Evolutionary conservation across 1,140 invertebrate genomes (phyloP).

Genomic region (Mylabris phalerata): DNA sequence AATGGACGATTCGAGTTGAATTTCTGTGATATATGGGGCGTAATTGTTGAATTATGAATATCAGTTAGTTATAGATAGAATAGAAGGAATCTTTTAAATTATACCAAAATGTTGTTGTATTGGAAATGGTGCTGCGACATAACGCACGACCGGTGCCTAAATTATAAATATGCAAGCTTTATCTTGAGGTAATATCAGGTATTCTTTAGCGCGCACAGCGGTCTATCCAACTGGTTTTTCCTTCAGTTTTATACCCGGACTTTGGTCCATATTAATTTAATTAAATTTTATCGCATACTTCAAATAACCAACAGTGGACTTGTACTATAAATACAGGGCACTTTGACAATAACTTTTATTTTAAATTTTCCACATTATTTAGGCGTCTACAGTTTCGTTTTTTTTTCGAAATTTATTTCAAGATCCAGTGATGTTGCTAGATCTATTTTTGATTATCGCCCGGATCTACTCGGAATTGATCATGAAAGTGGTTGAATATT

Average conservation of each 20-base stretch:
- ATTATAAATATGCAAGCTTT: constrained; percentile 24
- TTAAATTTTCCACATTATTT: neutral
- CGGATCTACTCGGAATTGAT: too few relatives aligned
- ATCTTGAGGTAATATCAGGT: constrained; percentile 22
- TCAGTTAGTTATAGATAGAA: too few relatives aligned
- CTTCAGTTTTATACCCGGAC: constrained; percentile 6
- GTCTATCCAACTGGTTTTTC: constrained; percentile 19
- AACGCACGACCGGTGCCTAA: constrained; percentile 8
- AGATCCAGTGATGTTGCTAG: too few relatives aligned
- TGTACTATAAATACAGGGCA: constrained; percentile 31
- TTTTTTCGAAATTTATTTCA: neutral
- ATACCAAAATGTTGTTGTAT: neutral
- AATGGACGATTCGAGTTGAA: too few relatives aligned
- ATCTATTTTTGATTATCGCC: too few relatives aligned
- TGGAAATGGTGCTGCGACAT: constrained; percentile 4
- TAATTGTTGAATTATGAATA: too few relatives aligned
- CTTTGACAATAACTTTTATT: constrained; percentile 24
- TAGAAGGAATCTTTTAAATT: neutral
- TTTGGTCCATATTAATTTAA: constrained; percentile 32
- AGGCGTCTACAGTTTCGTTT: neutral
- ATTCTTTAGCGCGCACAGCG: constrained; percentile 21
- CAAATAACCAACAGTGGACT: constrained; percentile 24
- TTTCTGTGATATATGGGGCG: too few relatives aligned
- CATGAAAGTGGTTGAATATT: too few relatives aligned
- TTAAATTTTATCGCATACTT: constrained; percentile 37